These are phyloP conservation scores for Podarcis muralis DNA, from an alignment of 2,113 vertebrate genomes.

Conservation along the genomic window DNA sequence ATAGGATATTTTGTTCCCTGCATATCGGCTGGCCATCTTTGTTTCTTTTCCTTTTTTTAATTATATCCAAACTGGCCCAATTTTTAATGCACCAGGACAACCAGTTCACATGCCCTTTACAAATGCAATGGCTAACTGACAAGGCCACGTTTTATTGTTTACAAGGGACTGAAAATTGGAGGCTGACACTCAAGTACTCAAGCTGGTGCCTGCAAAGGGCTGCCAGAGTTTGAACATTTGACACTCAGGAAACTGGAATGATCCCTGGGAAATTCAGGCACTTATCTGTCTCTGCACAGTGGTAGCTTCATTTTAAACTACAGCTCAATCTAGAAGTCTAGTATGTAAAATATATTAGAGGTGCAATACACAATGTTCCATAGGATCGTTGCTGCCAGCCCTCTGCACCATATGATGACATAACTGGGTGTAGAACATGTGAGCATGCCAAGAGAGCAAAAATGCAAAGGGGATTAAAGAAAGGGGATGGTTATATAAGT, in stretches of 20 bases:
- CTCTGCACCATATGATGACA: not conserved
- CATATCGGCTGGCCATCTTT: not conserved
- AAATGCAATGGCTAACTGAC: not conserved
- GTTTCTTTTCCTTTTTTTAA: not conserved
- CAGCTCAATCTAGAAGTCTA: not conserved
- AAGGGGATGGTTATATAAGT: too few species aligned
- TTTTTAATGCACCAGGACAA: not conserved
- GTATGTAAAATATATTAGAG: not conserved
- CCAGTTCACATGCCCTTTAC: not conserved
- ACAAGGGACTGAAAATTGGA: not conserved
- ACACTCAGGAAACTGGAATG: not conserved
- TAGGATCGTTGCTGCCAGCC: too few species aligned
- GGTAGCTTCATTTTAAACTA: not conserved
- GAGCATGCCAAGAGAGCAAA: too few species aligned
- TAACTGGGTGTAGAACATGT: not conserved
- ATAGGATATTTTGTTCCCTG: not conserved
- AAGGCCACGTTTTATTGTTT: constrained; percentile 4
- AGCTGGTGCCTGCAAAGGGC: not conserved
- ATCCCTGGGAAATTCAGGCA: not conserved
- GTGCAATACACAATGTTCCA: not conserved
- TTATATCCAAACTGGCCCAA: not conserved
- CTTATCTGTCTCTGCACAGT: not conserved
- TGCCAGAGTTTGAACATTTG: constrained; percentile 1
- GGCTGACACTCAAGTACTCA: not conserved
- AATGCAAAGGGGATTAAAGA: too few species aligned